Base-by-base conservation (phyloP, 2,888 invertebrate genomes). In the Agrochola litura region DNA sequence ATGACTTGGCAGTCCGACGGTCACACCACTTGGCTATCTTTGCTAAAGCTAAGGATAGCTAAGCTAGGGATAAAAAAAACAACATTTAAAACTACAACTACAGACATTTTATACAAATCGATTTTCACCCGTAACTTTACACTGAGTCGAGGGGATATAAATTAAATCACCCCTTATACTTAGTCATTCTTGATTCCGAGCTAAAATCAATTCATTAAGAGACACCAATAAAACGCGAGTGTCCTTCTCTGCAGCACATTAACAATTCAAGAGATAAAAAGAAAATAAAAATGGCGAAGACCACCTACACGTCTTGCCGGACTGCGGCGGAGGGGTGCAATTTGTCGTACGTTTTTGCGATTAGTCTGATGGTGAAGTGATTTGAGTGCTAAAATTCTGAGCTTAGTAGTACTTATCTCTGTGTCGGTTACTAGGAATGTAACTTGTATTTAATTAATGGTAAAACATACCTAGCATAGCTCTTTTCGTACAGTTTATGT, bases 141-240 rank as follows among this genome's bases (percentile, higher is more conserved):
- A 87, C 88, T 37, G 73, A 80, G 52, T 77, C 74, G 65, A 76
- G 77, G 70, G 79, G 74, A 83, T 86, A 87, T 88, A 84, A 87
- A 87, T 88, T 88, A 87, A 87, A 88, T 80, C 78, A 73, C 79
- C 78, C 81, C 70, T 86, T 83, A 80, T 78, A 85, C 83, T 84
- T 87, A 88, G 81, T 87, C 85, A 87, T 90, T 90, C 88, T 78
- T 86, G 86, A 90, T 89, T 88, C 88, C 80, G 75, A 86, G 91
- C 86, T 90, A 89, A 91, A 92, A 89, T 90, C 92, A 91, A 92
- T 92, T 92, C 91, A 92, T 92, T 92, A 92, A 85, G 83, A 82
- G 82, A 81, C 83, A 83, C 88, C 83, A 89, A 90, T 90, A 90
- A 90, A 92, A 91, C 87, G 90, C 85, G 82, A 86, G 87, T 84